phyloP scores from a whole-genome alignment of 2,888 invertebrate species.

The Drosophila emarginata region DNA sequence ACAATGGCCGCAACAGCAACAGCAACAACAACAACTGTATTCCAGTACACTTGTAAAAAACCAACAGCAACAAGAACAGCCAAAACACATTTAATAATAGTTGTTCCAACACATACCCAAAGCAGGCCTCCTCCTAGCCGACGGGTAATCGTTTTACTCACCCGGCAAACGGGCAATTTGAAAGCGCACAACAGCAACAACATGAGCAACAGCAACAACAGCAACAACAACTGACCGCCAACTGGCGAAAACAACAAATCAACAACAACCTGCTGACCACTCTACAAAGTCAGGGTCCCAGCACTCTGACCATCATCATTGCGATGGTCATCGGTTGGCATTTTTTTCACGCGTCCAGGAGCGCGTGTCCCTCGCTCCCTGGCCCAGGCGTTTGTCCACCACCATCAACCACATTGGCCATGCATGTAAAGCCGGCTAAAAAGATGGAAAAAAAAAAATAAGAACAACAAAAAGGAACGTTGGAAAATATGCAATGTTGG shows the following conservation, averaged over 20 bases:
- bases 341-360: constrained; percentile 50
- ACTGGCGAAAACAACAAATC: constrained; percentile 59
- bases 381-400: background rate
- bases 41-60: constrained; percentile 25
- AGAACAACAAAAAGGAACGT: constrained; percentile 15
- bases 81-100: constrained; percentile 70
- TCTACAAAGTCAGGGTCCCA: constrained; percentile 18
- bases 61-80: constrained; percentile 38
- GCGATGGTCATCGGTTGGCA: constrained; percentile 40
- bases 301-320: constrained; percentile 21
- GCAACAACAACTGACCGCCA: constrained; percentile 31
- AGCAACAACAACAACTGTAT: constrained; percentile 26
- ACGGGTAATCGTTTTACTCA: constrained; percentile 78
- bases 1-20: constrained; percentile 65
- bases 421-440: constrained; percentile 22
- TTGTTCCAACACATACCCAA: constrained; percentile 74
- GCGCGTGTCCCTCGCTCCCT: constrained; percentile 30
- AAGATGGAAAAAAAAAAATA: background rate
- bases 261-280: constrained; percentile 70
- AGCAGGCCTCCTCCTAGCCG: constrained; percentile 65
- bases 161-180: constrained; percentile 65
- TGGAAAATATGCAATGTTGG: constrained; percentile 41
- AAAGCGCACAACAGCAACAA: constrained; percentile 44
- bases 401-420: constrained; percentile 14
- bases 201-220: constrained; percentile 33